Conservation (phyloP, 2,888 invertebrate species). For the Philaethria dido region DNA sequence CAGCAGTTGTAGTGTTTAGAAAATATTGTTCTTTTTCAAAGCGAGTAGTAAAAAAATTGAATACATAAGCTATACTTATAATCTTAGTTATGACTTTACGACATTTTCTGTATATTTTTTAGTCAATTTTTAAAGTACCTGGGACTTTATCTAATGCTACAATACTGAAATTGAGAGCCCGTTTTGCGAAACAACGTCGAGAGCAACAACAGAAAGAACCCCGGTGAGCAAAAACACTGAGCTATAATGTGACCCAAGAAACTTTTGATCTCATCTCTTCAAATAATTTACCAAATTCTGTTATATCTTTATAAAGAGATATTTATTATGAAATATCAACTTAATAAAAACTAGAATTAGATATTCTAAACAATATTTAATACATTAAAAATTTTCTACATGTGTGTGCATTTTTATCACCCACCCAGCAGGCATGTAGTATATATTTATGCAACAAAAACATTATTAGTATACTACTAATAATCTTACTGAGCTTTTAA, state of each 20-base stretch:
- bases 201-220: slow-evolving; percentile 78
- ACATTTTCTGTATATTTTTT: slow-evolving; percentile 55
- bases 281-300: slow-evolving; percentile 52
- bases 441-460: not conserved
- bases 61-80: too few species aligned
- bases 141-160: slow-evolving; percentile 88
- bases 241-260: slow-evolving; percentile 35
- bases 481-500: too few species aligned
- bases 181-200: slow-evolving; percentile 80
- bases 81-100: too few species aligned
- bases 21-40: not conserved
- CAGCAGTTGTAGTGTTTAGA: not conserved
- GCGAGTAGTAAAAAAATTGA: too few species aligned
- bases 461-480: not conserved
- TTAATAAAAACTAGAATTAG: not conserved
- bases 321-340: not conserved
- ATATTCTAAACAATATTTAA: slow-evolving; percentile 4
- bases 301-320: slow-evolving; percentile 28
- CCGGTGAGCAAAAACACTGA: slow-evolving; percentile 57
- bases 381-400: not conserved
- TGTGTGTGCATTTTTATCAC: not conserved
- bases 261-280: slow-evolving; percentile 66
- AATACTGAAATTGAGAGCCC: slow-evolving; percentile 85
- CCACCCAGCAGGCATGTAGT: not conserved
- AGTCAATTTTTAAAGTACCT: slow-evolving; percentile 93